These are phyloP conservation scores for Melanotaenia nigrans DNA, from an alignment of 2,797 vertebrate species.

Conservation along the genomic window DNA sequence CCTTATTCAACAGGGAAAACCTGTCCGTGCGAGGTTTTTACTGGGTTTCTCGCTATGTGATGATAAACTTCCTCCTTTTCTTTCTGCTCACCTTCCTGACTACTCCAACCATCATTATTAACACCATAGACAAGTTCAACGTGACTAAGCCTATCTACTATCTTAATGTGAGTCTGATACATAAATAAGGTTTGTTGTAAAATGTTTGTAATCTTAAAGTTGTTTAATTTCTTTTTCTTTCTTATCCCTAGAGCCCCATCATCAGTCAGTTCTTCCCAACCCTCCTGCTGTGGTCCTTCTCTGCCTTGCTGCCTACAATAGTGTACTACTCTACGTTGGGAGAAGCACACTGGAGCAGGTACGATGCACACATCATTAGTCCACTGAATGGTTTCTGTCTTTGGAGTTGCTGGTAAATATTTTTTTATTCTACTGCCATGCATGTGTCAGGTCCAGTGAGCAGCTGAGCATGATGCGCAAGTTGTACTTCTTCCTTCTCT, in stretches of 20 bases:
- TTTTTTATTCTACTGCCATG: conserved; percentile 19
- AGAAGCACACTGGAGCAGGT: conserved; percentile 98
- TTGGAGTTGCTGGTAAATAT: neutral
- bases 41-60: conserved; percentile 88
- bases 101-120: conserved; percentile 94
- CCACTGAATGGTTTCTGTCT: conserved; percentile 10
- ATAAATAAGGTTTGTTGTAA: neutral
- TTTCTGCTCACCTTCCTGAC: conserved; percentile 95
- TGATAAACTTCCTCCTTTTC: conserved; percentile 89
- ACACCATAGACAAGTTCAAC: conserved; percentile 94
- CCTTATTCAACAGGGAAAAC: conserved; percentile 85
- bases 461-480: conserved; percentile 96
- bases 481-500: conserved; percentile 94
- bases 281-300: conserved; percentile 93
- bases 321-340: conserved; percentile 94
- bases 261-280: conserved; percentile 98
- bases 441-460: conserved; percentile 88
- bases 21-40: conserved; percentile 84
- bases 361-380: conserved; percentile 26
- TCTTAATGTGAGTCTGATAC: conserved; percentile 85
- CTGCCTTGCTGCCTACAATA: conserved; percentile 89
- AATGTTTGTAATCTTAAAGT: neutral
- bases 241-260: conserved; percentile 85
- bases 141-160: conserved; percentile 92
- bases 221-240: neutral